Evolutionary conservation across 2,797 vertebrate genomes (phyloP), one percentile per base, ranked within the genome.

Genomic region (Cossypha dichroa): DNA sequence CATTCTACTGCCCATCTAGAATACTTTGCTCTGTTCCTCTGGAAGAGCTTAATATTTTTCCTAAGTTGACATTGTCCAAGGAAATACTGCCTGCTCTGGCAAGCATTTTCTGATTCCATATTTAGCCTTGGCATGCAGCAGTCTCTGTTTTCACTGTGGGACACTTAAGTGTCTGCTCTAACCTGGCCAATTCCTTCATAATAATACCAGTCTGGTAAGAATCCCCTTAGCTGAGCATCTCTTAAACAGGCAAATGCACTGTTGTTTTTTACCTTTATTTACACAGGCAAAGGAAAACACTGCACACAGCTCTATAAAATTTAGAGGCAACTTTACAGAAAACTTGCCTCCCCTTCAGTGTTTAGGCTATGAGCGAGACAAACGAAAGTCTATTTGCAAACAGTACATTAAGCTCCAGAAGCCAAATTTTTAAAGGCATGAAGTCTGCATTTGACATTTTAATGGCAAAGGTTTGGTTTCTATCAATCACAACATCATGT

Each of bases 341-440:
- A 88, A 69, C 15, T 90, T 86, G 75, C 90, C 92, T 94, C 92
- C 93, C 94, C 94, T 96, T 85, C 95, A 92, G 54, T 90, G 75
- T 96, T 85, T 93, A 83, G 95, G 88, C 94, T 96, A 49, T 77
- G 90, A 97, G 95, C 4, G 33, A 98, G 94, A 98, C 96, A 97
- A 98, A 98, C 9, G 34, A 85, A 95, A 97, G 96, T 97, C 97
- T 98, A 97, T 98, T 98, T 98, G 97, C 96, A 97, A 98, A 97
- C 95, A 98, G 97, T 97, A 95, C 97, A 97, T 98, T 98, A 98
- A 98, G 97, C 98, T 97, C 97, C 98, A 98, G 98, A 98, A 98
- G 97, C 97, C 97, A 96, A 97, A 96, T 94, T 98, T 97, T 97
- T 96, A 98, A 97, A 97, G 90, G 93, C 96, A 97, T 97, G 93